Evolutionary conservation across 2,113 vertebrate species (phyloP), one percentile per base, ranked within the genome.

Genomic region (Chloroceryle aenea): DNA sequence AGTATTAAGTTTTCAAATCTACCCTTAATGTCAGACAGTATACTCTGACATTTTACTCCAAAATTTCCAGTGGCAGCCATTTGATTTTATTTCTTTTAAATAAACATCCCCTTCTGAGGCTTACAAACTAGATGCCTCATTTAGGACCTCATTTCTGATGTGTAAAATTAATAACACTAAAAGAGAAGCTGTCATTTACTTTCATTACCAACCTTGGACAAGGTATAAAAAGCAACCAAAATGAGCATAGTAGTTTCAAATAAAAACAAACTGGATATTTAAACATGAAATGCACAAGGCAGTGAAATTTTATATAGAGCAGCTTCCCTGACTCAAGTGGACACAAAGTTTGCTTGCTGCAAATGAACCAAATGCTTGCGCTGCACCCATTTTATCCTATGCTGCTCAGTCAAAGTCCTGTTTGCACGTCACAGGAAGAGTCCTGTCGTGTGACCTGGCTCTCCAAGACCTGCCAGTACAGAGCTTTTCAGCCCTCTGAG

Each of bases 31-130:
- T 71, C 82, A 91, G 43, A 52, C 85, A 80, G 36, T 19, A 38
- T 1, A 3, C 30, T 67, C 66, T 56, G 58, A 87, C n/a, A 69
- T 81, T 87, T 82, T 64, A 71, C 59, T 94, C 89, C 30, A 61
- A 71, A 87, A 42, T 59, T 88, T 67, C 58, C 85, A 86, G 30
- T 29, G 56, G 38, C 22, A 91, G 76, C n/a, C 69, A 85, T 56
- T 27, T 90, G 50, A 68, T 85, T 86, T 87, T 74, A 66, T 73
- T 91, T 87, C 53, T 83, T 95, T 77, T 71, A 73, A 88, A 85
- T 52, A 95, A 95, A 73, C 36, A 87, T 56, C 8, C 45, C 59
- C 52, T 90, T 87, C 56, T 52, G 52, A 94, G 6, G 30, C 59
- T 79, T 84, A 78, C 32, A 94, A 86, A 59, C 32, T 74, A 88